phyloP scores from a whole-genome alignment of 2,888 invertebrate species.

The Philereme vetulata region DNA sequence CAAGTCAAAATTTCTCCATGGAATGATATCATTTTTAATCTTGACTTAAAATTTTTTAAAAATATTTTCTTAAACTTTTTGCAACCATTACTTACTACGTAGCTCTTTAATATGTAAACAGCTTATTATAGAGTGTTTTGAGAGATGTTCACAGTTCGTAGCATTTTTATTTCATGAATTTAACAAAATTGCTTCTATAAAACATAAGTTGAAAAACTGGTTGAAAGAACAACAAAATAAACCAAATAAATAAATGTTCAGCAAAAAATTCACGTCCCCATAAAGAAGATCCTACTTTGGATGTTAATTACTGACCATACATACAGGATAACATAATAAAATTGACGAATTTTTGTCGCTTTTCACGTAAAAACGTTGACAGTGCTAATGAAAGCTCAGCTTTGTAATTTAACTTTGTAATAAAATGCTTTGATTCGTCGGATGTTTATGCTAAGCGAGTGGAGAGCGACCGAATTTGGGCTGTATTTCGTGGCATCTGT shows the following conservation, averaged over 20 bases:
- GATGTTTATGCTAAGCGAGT: conserved; percentile 7
- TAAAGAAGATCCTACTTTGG: conserved; percentile 11
- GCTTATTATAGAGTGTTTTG: no score
- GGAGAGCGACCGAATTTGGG: not conserved
- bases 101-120: no score
- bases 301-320: conserved; percentile 10
- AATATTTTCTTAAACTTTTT: no score
- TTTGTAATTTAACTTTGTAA: conserved; percentile 52
- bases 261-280: not conserved
- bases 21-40: no score
- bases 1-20: no score
- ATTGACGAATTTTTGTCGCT: conserved; percentile 29
- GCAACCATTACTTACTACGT: no score
- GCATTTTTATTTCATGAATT: no score
- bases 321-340: conserved; percentile 11
- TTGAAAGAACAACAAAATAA: no score
- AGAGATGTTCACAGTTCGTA: no score
- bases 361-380: conserved; percentile 30
- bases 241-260: not conserved
- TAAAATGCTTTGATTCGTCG: conserved; percentile 42
- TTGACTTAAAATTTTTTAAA: no score
- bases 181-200: no score
- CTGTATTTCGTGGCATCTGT: not conserved
- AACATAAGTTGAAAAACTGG: no score
- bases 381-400: conserved; percentile 43